These are phyloP conservation scores for Rhea pennata DNA, from an alignment of 2,113 vertebrate species.

Conservation along the genomic window DNA sequence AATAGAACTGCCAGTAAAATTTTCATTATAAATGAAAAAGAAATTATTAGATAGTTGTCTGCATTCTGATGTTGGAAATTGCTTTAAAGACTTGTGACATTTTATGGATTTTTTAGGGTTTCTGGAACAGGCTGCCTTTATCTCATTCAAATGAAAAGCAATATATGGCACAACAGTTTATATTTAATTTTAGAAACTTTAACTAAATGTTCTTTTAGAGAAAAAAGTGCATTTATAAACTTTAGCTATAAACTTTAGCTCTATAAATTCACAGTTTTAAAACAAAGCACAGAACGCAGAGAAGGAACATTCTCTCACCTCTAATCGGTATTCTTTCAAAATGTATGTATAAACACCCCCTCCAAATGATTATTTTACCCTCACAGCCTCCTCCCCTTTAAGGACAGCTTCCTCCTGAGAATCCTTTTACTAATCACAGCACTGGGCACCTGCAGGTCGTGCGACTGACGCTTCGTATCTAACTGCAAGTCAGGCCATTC, in stretches of 20 bases:
- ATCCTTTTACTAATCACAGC: background rate
- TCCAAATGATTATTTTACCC: background rate
- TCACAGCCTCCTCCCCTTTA: background rate
- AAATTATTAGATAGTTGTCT: background rate
- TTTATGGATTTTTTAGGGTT: background rate
- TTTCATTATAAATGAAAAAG: background rate
- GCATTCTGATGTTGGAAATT: background rate
- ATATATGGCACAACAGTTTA: background rate
- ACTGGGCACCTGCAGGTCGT: background rate
- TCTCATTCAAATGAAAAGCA: background rate
- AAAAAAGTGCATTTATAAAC: background rate
- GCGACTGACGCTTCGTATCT: background rate
- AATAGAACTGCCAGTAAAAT: background rate
- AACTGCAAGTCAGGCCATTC: background rate
- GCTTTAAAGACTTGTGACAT: background rate
- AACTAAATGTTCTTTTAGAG: background rate
- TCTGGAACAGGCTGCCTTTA: background rate
- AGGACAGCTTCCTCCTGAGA: background rate
- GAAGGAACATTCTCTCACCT: background rate
- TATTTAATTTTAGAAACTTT: background rate
- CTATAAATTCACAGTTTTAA: background rate
- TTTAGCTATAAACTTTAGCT: background rate
- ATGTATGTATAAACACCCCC: background rate
- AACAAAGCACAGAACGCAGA: background rate
- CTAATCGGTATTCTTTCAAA: background rate